Base-by-base conservation (phyloP, 2,888 invertebrate species). In the Eristalinus sepulchralis region DNA sequence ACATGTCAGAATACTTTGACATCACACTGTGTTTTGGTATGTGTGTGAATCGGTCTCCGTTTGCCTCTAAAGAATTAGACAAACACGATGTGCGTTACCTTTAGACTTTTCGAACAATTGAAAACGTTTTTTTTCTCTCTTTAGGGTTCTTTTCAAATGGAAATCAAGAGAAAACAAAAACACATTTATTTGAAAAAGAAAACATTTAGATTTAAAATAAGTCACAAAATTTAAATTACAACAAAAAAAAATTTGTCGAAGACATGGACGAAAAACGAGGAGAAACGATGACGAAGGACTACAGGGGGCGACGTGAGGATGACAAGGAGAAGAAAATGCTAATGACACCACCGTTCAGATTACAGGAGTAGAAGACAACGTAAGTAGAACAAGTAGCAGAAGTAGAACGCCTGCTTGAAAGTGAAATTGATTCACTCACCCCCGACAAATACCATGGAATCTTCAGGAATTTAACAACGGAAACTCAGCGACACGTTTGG, bases 341-440 rank as follows among this genome's bases (percentile, higher is more conserved):
- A 77, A 80, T 73, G 53, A 68, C 72, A 82, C 77, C 77, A 82
- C 82, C 64, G 70, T 82, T 76, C 39, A 62, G 53, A 68, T 71
- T 78, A 83, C 72, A 78, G 77, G 55, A 71, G 72, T 53, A 84
- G 67, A 55, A 73, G 73, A 39, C 75, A 81, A 34, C 64, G 57
- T 36, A 81, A 81, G 71, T 81, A 68, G 77, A 82, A 85, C 85
- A 78, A 76, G 76, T 70, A 76, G 70, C 68, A 75, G 33, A 81
- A 81, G 62, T 81, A 81, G 81, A 76, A 68, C 72, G 72, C 72
- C 64, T 72, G 55, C 71, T 73, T 73, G 82, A 86, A 86, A 86
- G 85, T 86, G 82, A 86, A 86, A 86, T 82, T 86, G 70, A 78
- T 85, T 78, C 85, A 82, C 85, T 86, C 85, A 86, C 85, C 85